These are phyloP conservation scores for Troides helena DNA, from an alignment of 2,888 invertebrate species.

Conservation along the genomic window DNA sequence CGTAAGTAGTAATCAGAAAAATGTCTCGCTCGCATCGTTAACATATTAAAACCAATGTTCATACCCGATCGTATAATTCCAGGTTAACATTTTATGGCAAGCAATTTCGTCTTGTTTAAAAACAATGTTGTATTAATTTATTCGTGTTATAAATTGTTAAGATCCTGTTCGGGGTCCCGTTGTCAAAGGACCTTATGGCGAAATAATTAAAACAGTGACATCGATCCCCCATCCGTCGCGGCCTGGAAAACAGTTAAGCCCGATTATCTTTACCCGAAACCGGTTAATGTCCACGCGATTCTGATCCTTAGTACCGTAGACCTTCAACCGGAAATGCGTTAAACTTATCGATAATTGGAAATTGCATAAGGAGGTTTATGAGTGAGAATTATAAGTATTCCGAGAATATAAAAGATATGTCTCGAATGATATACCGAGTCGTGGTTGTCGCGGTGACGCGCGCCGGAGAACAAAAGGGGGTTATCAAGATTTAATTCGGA, in stretches of 20 bases:
- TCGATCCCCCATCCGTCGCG: slow-evolving; percentile 20
- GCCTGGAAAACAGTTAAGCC: slow-evolving; percentile 23
- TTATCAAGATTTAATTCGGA: slow-evolving; percentile 17
- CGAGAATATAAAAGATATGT: slow-evolving; percentile 23
- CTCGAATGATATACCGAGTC: slow-evolving; percentile 22
- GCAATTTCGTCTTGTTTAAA: too few species aligned
- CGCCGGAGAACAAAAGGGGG: slow-evolving; percentile 29
- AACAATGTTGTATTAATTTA: too few species aligned
- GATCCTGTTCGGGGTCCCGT: background rate
- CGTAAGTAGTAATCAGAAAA: too few species aligned
- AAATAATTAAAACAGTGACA: slow-evolving; percentile 25
- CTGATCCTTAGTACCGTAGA: background rate
- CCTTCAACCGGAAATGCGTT: slow-evolving; percentile 7
- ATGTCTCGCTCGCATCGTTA: too few species aligned
- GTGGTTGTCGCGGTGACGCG: slow-evolving; percentile 43
- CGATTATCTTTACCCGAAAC: slow-evolving; percentile 20
- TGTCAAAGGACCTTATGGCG: slow-evolving; percentile 23
- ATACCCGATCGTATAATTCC: too few species aligned
- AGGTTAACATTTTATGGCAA: too few species aligned
- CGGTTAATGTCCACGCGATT: slow-evolving; percentile 6
- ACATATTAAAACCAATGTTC: too few species aligned
- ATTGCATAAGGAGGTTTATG: slow-evolving; percentile 25
- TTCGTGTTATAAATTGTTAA: background rate
- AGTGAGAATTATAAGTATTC: slow-evolving; percentile 25
- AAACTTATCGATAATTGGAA: slow-evolving; percentile 19